Conservation (phyloP, 1,140 invertebrate species). For the Mycetomoellerius zeteki region DNA sequence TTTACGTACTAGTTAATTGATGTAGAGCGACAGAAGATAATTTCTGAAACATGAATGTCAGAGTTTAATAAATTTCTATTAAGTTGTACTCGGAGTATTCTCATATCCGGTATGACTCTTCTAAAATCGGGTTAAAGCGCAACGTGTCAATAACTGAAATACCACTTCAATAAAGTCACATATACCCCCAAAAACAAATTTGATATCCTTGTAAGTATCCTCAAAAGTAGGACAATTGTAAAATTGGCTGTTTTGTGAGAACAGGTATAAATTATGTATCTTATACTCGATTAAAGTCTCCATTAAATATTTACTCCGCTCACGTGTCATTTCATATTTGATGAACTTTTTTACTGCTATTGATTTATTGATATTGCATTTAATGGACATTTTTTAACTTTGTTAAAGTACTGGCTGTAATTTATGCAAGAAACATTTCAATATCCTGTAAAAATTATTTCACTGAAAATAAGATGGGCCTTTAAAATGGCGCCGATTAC, state of each 20-base stretch:
- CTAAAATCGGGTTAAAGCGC: slow-evolving; percentile 37
- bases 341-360: neutral
- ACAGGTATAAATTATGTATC: neutral
- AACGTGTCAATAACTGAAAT: slow-evolving; percentile 37
- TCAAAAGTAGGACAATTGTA: neutral
- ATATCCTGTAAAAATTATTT: neutral
- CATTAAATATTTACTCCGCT: neutral
- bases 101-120: slow-evolving; percentile 1
- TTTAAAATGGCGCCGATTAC: slow-evolving; percentile 3
- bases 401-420: neutral
- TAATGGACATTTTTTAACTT: neutral
- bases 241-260: slow-evolving; percentile 8
- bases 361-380: neutral
- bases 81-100: neutral
- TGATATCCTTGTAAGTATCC: slow-evolving; percentile 24
- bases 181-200: slow-evolving; percentile 8
- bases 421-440: neutral
- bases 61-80: slow-evolving; percentile 30
- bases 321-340: neutral
- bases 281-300: neutral
- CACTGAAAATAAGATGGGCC: neutral
- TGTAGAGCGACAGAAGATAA: neutral
- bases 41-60: slow-evolving; percentile 1
- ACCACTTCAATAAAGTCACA: neutral
- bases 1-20: neutral